Evolutionary conservation across 2,888 invertebrate species (phyloP).

Genomic region (Operophtera brumata): DNA sequence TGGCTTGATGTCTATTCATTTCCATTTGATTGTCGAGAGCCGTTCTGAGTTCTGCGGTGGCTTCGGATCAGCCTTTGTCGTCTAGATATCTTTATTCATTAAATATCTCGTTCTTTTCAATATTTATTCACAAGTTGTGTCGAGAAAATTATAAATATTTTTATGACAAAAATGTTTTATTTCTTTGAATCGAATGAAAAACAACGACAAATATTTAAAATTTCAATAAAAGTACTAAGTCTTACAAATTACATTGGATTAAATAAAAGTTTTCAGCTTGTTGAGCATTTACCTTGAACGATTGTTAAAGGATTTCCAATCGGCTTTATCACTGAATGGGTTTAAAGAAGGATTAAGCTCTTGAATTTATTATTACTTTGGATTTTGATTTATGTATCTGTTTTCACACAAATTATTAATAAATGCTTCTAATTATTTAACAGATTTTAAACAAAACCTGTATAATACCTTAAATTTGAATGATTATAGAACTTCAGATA

Average conservation of each 20-base stretch:
- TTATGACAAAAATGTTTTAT: not conserved
- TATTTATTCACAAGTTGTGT: conserved; percentile 19
- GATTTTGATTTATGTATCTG: too few relatives aligned
- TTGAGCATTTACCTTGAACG: conserved; percentile 4
- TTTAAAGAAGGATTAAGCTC: not conserved
- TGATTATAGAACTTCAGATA: conserved; percentile 9
- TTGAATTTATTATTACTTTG: too few relatives aligned
- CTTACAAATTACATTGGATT: not conserved
- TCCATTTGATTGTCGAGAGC: conserved; percentile 34
- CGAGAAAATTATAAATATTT: not conserved
- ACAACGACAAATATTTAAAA: too few relatives aligned
- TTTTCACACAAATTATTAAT: too few relatives aligned
- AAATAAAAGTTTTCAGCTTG: not conserved
- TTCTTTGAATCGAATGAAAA: not conserved
- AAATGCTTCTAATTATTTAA: not conserved
- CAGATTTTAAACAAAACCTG: not conserved
- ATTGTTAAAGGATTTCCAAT: conserved; percentile 1
- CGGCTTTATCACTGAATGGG: conserved; percentile 4
- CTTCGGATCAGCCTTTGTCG: conserved; percentile 25
- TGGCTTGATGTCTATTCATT: conserved; percentile 42
- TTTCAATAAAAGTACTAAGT: too few relatives aligned
- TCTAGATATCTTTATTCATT: conserved; percentile 29
- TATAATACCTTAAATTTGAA: conserved; percentile 3
- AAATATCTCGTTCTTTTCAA: conserved; percentile 28
- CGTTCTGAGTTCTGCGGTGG: conserved; percentile 23